Percentiles rank a stretch among this genome's conserved stretches.
phyloP scores from a whole-genome alignment of 2,113 vertebrate species.

The Etia nguti region DNA sequence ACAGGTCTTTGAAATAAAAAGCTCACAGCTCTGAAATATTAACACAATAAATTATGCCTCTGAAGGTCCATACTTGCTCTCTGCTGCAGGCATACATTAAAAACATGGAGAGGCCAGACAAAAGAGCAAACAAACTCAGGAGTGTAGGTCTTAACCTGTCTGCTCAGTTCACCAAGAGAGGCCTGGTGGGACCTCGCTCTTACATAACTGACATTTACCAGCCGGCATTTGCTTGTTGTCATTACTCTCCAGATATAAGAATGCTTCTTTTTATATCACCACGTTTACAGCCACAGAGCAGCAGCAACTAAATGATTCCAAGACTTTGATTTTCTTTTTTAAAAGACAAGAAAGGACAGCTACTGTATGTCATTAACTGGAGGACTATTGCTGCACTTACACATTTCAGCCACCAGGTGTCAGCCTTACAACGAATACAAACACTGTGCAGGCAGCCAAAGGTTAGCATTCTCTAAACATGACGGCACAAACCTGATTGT shows the following conservation, averaged over 20 bases:
- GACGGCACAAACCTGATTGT: neutral
- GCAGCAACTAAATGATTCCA: neutral
- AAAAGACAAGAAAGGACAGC: neutral
- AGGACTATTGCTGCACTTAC: slow-evolving; percentile 1
- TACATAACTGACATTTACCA: slow-evolving; percentile 59
- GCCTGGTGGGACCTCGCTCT: slow-evolving; percentile 4
- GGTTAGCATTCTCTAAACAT: neutral
- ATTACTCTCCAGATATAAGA: neutral
- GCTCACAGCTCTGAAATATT: neutral
- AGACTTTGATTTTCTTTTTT: neutral
- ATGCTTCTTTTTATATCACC: neutral
- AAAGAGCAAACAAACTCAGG: neutral
- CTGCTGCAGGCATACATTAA: neutral
- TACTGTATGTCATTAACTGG: neutral
- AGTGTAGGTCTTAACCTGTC: slow-evolving; percentile 25
- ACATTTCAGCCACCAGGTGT: slow-evolving; percentile 51
- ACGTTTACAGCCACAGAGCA: neutral
- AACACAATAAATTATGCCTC: neutral
- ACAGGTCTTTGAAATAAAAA: neutral
- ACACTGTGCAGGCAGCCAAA: neutral
- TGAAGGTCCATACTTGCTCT: neutral
- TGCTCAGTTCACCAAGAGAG: slow-evolving; percentile 6
- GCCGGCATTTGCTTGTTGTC: neutral
- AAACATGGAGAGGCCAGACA: neutral
- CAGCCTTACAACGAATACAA: neutral